These are phyloP conservation scores for Myrmecobius fasciatus DNA, from an alignment of 2,113 vertebrate species.

Conservation along the genomic window DNA sequence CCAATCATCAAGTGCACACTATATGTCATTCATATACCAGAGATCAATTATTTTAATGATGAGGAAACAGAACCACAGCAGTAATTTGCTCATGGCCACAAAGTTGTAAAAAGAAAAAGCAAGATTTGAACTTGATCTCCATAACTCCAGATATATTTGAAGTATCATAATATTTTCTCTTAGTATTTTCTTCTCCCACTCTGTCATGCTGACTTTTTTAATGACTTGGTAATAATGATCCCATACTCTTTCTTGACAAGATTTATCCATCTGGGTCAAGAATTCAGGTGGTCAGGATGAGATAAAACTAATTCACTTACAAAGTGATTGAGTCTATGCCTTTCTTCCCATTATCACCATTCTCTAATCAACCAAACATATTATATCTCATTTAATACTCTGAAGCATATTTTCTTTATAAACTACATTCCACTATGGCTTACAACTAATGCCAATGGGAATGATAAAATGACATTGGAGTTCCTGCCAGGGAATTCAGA, in stretches of 20 bases:
- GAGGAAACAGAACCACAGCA: neutral
- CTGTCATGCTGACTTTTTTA: neutral
- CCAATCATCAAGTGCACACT: neutral
- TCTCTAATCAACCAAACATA: accelerated
- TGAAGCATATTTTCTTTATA: accelerated
- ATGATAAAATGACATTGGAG: neutral
- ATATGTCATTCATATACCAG: neutral
- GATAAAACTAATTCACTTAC: neutral
- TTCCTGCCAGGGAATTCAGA: neutral
- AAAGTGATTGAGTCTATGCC: accelerated
- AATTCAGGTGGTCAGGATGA: neutral
- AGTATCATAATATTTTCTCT: too few relatives aligned
- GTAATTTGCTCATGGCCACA: neutral
- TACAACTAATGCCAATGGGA: neutral
- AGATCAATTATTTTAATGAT: neutral
- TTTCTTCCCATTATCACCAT: accelerated
- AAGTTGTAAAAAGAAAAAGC: neutral
- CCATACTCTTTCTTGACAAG: neutral
- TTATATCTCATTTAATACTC: accelerated
- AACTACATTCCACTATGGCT: accelerated
- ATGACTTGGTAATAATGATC: neutral
- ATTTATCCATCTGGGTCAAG: neutral
- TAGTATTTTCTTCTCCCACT: neutral
- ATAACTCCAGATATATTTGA: neutral
- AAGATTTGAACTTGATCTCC: neutral